Conservation (phyloP, 2,888 invertebrate genomes). For the Himalopsyche tibetana region DNA sequence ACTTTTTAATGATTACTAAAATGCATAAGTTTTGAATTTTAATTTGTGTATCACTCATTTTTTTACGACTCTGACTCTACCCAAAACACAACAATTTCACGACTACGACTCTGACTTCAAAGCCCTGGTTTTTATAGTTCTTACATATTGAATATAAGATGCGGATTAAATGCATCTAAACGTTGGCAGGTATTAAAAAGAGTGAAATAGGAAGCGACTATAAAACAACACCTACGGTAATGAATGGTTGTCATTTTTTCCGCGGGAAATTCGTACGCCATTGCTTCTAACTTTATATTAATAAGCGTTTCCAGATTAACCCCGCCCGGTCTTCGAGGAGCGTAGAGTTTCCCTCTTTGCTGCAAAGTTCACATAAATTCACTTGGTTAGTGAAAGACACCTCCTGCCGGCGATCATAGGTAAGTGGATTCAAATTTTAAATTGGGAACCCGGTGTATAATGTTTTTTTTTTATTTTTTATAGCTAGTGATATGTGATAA, state of each 20-base stretch:
- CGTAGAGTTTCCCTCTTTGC: constrained; percentile 42
- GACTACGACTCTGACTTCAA: too few relatives aligned
- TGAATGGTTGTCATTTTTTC: neutral
- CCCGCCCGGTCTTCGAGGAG: constrained; percentile 35
- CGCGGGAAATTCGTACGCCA: neutral
- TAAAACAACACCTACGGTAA: too few relatives aligned
- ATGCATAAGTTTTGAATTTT: too few relatives aligned
- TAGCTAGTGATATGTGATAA: constrained; percentile 28
- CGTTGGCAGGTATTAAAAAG: too few relatives aligned
- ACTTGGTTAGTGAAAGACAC: constrained; percentile 42
- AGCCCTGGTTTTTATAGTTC: too few relatives aligned
- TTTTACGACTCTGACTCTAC: too few relatives aligned
- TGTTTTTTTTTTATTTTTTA: constrained; percentile 23
- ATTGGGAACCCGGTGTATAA: neutral
- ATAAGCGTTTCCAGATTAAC: constrained; percentile 39
- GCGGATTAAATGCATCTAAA: too few relatives aligned
- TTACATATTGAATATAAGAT: too few relatives aligned
- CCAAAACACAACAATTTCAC: too few relatives aligned
- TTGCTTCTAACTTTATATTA: constrained; percentile 18
- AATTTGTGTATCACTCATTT: too few relatives aligned
- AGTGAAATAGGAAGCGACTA: too few relatives aligned
- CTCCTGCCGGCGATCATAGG: constrained; percentile 40
- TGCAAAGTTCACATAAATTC: constrained; percentile 35
- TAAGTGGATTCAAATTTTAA: constrained; percentile 37
- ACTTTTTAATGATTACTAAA: too few relatives aligned